Conservation (phyloP, 37 sponge, comb jelly and placozoan species). For the Mnemiopsis leidyi region DNA sequence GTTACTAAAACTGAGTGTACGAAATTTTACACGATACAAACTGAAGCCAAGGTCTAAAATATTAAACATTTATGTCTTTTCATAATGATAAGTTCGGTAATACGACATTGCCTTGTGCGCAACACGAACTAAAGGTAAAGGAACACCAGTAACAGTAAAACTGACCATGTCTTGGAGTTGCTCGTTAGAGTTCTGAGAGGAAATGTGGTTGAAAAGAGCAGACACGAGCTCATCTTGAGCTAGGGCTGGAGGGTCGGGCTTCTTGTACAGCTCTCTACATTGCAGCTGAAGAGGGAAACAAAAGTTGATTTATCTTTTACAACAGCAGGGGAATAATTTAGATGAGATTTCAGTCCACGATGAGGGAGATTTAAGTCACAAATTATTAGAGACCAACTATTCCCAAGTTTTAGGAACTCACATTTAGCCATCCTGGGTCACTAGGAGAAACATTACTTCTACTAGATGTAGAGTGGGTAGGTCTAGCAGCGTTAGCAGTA, state of each 20-base stretch:
- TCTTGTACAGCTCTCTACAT: slow-evolving; percentile 15
- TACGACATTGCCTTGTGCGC: too few relatives aligned
- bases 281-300: neutral
- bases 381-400: neutral
- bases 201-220: slow-evolving; percentile 37
- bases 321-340: too few relatives aligned
- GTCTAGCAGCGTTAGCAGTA: neutral
- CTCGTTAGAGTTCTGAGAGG: neutral
- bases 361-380: too few relatives aligned
- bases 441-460: neutral
- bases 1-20: too few relatives aligned
- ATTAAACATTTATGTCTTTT: neutral
- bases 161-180: slow-evolving; percentile 43
- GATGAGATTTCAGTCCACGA: too few relatives aligned
- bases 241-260: slow-evolving; percentile 24
- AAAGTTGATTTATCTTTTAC: too few relatives aligned
- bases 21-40: too few relatives aligned
- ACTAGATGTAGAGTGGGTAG: neutral
- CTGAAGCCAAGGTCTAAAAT: neutral
- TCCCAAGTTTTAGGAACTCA: neutral
- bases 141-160: too few relatives aligned
- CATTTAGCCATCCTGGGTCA: slow-evolving; percentile 20
- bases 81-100: too few relatives aligned
- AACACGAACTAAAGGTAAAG: too few relatives aligned
- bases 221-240: slow-evolving; percentile 3